phyloP scores from a whole-genome alignment of 2,797 vertebrate genomes.

The Agapornis canus region DNA sequence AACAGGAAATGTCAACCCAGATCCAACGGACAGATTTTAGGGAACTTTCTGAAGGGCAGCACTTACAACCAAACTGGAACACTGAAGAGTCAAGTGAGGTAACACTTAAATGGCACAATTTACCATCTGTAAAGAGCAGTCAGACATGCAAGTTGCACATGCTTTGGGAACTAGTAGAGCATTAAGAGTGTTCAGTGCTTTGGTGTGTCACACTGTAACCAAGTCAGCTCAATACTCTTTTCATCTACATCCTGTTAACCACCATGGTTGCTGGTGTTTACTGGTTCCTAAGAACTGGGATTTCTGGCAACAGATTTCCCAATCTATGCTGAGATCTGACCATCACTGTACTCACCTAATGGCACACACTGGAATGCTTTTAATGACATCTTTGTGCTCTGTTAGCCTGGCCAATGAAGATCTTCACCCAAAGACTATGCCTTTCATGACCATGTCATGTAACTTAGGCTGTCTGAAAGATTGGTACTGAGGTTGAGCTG shows the following conservation, averaged over 20 bases:
- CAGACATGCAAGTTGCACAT: background rate
- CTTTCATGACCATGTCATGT: background rate
- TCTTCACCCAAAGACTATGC: background rate
- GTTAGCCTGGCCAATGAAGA: background rate
- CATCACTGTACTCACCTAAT: background rate
- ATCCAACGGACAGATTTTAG: background rate
- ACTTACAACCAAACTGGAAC: background rate
- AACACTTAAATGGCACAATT: background rate
- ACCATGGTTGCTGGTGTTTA: background rate
- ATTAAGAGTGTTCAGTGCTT: background rate
- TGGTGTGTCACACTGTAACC: background rate
- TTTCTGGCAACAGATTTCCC: background rate
- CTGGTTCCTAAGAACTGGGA: background rate
- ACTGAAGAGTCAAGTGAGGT: background rate
- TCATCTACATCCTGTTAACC: background rate
- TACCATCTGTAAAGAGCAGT: background rate
- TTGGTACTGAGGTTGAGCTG: background rate
- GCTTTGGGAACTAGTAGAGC: background rate
- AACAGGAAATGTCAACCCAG: constrained; percentile 67
- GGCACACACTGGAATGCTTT: background rate
- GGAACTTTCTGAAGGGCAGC: background rate
- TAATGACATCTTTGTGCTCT: background rate
- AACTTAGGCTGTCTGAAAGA: background rate
- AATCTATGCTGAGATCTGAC: background rate
- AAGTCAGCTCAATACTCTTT: background rate